These are phyloP conservation scores for Euzophera pinguis DNA, from an alignment of 2,888 invertebrate genomes.

Conservation along the genomic window DNA sequence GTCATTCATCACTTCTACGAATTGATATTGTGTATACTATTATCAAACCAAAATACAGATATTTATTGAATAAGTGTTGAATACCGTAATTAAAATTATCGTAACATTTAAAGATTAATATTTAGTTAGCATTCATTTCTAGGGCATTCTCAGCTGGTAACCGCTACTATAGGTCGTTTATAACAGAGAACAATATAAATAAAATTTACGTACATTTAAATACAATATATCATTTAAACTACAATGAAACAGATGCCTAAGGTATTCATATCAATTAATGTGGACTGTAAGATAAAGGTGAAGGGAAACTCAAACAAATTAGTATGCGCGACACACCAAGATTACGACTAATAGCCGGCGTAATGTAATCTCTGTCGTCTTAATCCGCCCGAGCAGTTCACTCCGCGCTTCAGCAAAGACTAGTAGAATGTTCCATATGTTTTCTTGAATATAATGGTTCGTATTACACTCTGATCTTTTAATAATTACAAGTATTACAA, in stretches of 20 bases:
- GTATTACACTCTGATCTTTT: not conserved
- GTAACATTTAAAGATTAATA: too few relatives aligned
- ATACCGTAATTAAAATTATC: too few relatives aligned
- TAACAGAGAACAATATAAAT: too few relatives aligned
- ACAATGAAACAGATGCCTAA: not conserved
- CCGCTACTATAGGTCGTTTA: too few relatives aligned
- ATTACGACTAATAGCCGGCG: slow-evolving; percentile 31
- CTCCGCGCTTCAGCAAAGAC: not conserved
- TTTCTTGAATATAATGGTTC: not conserved
- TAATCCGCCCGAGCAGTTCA: slow-evolving; percentile 23
- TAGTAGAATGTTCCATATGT: not conserved
- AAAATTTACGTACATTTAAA: too few relatives aligned
- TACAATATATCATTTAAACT: too few relatives aligned
- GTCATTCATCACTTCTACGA: too few relatives aligned
- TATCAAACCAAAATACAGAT: too few relatives aligned
- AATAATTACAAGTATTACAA: not conserved
- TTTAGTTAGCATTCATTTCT: too few relatives aligned
- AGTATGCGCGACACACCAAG: slow-evolving; percentile 33
- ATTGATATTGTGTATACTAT: too few relatives aligned
- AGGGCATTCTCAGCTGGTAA: too few relatives aligned
- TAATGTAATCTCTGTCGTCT: slow-evolving; percentile 30
- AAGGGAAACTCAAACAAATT: slow-evolving; percentile 33
- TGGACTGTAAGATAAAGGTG: not conserved
- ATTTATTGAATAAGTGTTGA: too few relatives aligned
- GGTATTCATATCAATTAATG: not conserved